Conservation (phyloP, 2,113 vertebrate species). For the Aldabrachelys gigantea region DNA sequence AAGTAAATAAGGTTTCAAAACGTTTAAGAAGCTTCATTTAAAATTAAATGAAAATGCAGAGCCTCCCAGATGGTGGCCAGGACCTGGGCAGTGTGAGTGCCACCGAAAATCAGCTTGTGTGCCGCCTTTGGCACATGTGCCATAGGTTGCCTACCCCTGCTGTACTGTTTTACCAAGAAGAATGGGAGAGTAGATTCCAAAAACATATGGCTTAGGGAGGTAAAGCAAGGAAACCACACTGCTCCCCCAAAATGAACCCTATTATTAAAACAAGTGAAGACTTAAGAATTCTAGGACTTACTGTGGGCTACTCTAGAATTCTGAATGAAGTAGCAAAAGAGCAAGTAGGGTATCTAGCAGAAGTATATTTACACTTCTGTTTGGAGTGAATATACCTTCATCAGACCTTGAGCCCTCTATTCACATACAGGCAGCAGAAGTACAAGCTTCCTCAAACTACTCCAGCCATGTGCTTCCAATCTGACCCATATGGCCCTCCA, state of each 20-base stretch:
- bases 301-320: neutral
- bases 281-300: neutral
- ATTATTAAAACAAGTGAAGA: neutral
- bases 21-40: no score
- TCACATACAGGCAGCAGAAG: neutral
- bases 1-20: no score
- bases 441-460: neutral
- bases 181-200: neutral
- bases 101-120: no score
- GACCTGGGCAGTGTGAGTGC: no score
- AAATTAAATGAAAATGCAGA: no score
- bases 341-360: neutral
- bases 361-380: neutral
- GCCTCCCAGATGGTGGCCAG: no score
- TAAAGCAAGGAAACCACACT: neutral
- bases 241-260: neutral
- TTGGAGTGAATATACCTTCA: neutral
- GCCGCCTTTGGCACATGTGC: no score
- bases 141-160: no score
- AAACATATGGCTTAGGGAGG: neutral
- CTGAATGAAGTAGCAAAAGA: neutral
- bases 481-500: neutral
- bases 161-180: neutral
- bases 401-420: neutral
- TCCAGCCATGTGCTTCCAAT: neutral